phyloP scores from a whole-genome alignment of 1,140 invertebrate species.

The Plutomurus gul region DNA sequence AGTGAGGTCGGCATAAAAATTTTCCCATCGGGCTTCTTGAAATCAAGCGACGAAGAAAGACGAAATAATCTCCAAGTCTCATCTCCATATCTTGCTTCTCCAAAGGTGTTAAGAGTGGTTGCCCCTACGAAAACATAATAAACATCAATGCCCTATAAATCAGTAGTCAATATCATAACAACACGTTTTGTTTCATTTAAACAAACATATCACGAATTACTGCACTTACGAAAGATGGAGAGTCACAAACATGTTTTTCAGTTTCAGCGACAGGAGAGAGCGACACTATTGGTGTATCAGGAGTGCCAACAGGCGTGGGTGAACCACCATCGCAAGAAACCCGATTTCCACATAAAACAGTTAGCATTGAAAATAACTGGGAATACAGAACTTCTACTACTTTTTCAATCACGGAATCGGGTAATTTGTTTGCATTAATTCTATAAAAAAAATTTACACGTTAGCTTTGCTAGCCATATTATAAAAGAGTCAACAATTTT shows the following conservation, averaged over 20 bases:
- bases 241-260: slow-evolving; percentile 40
- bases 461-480: no score
- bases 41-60: slow-evolving; percentile 63
- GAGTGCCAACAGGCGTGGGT: slow-evolving; percentile 52
- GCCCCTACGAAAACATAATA: not conserved
- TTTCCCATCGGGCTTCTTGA: slow-evolving; percentile 57
- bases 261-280: slow-evolving; percentile 41
- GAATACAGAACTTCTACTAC: slow-evolving; percentile 60
- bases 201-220: not conserved
- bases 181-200: not conserved
- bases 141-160: not conserved
- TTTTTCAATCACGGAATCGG: slow-evolving; percentile 58
- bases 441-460: slow-evolving; percentile 57
- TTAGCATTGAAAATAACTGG: slow-evolving; percentile 57
- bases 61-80: slow-evolving; percentile 63
- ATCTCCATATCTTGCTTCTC: slow-evolving; percentile 54
- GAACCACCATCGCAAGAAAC: slow-evolving; percentile 45
- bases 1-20: slow-evolving; percentile 44
- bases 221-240: slow-evolving; percentile 38
- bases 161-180: not conserved
- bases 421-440: slow-evolving; percentile 62
- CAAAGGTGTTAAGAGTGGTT: slow-evolving; percentile 37
- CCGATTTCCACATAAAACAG: slow-evolving; percentile 41
- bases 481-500: no score
- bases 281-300: slow-evolving; percentile 47